Conservation (phyloP, 2,797 vertebrate genomes). For the Pogoniulus pusillus region DNA sequence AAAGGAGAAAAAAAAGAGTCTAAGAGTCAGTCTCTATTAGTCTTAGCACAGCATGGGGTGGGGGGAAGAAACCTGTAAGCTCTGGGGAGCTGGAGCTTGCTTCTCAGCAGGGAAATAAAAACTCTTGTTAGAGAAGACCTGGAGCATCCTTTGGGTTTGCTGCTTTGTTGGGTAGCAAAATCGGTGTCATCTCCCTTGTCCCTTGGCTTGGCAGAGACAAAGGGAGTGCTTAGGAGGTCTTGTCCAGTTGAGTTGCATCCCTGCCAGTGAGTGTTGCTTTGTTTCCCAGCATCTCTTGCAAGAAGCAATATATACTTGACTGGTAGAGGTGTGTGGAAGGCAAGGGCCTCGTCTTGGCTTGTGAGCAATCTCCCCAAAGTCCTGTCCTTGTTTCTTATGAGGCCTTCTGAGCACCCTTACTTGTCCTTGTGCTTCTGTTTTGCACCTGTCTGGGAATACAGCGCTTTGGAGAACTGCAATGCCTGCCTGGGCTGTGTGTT, state of each 20-base stretch:
- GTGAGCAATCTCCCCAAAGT: background rate
- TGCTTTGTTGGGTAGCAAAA: fast-evolving
- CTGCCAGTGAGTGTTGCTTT: background rate
- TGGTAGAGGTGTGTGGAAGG: fast-evolving
- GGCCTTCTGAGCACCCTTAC: background rate
- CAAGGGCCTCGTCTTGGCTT: background rate
- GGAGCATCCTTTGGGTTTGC: background rate
- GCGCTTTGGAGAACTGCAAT: fast-evolving
- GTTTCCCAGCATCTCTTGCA: background rate
- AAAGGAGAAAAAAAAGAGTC: background rate
- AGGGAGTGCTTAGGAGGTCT: background rate
- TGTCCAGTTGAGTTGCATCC: background rate
- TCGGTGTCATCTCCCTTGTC: background rate
- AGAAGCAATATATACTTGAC: background rate
- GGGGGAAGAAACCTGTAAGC: background rate
- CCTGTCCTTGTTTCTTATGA: background rate
- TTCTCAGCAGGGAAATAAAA: background rate
- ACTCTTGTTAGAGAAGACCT: background rate
- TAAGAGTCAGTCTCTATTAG: background rate
- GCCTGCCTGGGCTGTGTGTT: background rate
- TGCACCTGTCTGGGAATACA: background rate
- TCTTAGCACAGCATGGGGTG: background rate
- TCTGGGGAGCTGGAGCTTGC: background rate
- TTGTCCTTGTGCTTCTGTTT: background rate
- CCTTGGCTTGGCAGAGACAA: background rate